A percentile compares a stretch with the other conserved stretches of the same genome.
Evolutionary conservation across 1,140 invertebrate species (phyloP).

Genomic region (Polypedilum vanderplanki): DNA sequence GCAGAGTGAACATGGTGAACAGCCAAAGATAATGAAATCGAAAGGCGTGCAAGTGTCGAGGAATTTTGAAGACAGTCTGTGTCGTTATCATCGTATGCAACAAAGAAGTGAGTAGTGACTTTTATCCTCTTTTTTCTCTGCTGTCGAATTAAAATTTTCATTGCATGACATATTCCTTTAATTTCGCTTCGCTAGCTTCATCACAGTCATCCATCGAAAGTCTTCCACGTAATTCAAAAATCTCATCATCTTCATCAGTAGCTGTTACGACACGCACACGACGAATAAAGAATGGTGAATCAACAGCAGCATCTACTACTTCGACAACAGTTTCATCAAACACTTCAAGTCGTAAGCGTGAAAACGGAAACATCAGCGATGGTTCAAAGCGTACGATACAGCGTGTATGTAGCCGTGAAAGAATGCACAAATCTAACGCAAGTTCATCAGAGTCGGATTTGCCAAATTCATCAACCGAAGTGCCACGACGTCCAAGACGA

Average conservation of each 20-base stretch:
- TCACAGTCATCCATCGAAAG: conserved; percentile 22
- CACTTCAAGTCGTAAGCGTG: background rate
- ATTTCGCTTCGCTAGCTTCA: background rate
- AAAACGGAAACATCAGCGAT: background rate
- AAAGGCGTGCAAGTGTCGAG: conserved; percentile 26
- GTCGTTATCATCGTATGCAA: conserved; percentile 9
- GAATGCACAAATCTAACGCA: conserved; percentile 5
- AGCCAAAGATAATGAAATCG: conserved; percentile 30
- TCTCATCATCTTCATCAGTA: background rate
- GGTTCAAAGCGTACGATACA: background rate
- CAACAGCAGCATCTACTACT: background rate
- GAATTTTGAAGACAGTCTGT: conserved; percentile 1
- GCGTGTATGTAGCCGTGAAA: conserved; percentile 2
- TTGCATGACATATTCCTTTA: background rate
- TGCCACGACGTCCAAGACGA: background rate
- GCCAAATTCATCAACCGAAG: background rate
- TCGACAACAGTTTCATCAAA: background rate
- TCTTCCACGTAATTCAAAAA: background rate
- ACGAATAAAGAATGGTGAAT: background rate
- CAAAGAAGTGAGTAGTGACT: background rate
- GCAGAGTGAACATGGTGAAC: background rate
- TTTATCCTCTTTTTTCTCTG: conserved; percentile 1
- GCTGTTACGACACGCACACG: background rate
- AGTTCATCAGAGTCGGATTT: conserved; percentile 19
- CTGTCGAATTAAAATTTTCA: background rate